phyloP scores from a whole-genome alignment of 2,797 vertebrate genomes.

The Acestrorhynchus altus region DNA sequence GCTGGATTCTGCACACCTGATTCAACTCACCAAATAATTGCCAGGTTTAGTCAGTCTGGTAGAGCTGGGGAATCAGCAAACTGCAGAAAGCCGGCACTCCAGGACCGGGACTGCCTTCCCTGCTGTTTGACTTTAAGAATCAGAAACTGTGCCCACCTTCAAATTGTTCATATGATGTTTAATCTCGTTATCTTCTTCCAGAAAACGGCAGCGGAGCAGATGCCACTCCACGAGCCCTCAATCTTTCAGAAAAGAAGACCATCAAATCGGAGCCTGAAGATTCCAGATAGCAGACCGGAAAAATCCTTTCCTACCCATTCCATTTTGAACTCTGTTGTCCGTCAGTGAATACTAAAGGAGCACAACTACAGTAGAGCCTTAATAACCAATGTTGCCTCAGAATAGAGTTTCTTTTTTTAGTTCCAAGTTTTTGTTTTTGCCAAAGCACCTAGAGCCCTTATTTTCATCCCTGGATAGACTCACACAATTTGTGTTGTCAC shows the following conservation, averaged over 20 bases:
- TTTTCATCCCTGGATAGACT: constrained; percentile 61
- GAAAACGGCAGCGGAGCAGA: constrained; percentile 84
- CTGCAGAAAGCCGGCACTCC: no score
- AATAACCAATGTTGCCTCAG: constrained; percentile 99
- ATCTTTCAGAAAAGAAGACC: constrained; percentile 89
- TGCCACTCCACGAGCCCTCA: constrained; percentile 84
- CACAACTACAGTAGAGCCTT: constrained; percentile 94
- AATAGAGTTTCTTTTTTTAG: constrained; percentile 76
- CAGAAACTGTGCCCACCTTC: no score
- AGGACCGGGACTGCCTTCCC: no score
- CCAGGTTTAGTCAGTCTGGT: no score
- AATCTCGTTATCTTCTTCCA: constrained; percentile 62
- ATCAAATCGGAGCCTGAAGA: constrained; percentile 98
- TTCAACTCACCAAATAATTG: no score
- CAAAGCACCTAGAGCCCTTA: constrained; percentile 78
- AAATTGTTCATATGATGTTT: not conserved
- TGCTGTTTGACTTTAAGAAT: no score
- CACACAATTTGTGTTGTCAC: constrained; percentile 49
- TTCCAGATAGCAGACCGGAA: constrained; percentile 89
- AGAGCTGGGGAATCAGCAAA: no score
- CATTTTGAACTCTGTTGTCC: constrained; percentile 72
- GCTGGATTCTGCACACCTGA: no score
- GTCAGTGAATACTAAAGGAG: constrained; percentile 83
- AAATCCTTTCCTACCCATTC: constrained; percentile 25
- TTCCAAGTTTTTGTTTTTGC: constrained; percentile 70